Evolutionary conservation across 53 echinoderm and acorn worm species (phyloP).

Genomic region (Zoroaster sp.): DNA sequence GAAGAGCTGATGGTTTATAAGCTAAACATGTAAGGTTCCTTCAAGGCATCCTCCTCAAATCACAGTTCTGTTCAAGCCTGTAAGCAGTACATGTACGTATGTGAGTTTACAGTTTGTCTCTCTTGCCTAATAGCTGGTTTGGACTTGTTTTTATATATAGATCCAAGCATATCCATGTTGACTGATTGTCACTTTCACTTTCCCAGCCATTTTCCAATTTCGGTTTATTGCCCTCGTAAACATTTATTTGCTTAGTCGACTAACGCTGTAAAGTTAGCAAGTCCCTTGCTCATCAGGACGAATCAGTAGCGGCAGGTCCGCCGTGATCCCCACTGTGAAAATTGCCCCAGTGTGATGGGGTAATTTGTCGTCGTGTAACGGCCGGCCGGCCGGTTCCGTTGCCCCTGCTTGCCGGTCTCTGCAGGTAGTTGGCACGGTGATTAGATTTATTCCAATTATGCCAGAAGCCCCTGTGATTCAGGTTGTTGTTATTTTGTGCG

Average conservation of each 20-base stretch:
- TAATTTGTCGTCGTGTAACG: constrained; percentile 7
- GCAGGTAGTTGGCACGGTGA: constrained; percentile 16
- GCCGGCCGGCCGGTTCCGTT: neutral
- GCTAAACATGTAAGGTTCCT: no score
- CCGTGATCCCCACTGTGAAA: constrained; percentile 40
- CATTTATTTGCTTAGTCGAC: neutral
- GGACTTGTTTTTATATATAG: neutral
- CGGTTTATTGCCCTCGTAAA: neutral
- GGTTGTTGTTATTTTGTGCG: neutral
- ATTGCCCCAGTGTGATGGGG: constrained; percentile 41
- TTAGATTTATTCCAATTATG: constrained; percentile 47
- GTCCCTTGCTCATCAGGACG: neutral
- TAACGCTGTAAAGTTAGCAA: neutral
- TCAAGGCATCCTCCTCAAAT: no score
- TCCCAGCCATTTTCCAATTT: neutral
- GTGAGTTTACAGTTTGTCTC: no score
- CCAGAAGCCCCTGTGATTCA: neutral
- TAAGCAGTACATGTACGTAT: no score
- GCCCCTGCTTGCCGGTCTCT: neutral
- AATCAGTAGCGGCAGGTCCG: constrained; percentile 37
- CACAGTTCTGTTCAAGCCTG: no score
- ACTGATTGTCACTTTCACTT: neutral
- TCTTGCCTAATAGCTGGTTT: no score
- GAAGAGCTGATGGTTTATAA: no score
- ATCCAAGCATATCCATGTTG: neutral